Base-by-base conservation (phyloP, 92 coral and sea anemone species). In the Micromussa lordhowensis region DNA sequence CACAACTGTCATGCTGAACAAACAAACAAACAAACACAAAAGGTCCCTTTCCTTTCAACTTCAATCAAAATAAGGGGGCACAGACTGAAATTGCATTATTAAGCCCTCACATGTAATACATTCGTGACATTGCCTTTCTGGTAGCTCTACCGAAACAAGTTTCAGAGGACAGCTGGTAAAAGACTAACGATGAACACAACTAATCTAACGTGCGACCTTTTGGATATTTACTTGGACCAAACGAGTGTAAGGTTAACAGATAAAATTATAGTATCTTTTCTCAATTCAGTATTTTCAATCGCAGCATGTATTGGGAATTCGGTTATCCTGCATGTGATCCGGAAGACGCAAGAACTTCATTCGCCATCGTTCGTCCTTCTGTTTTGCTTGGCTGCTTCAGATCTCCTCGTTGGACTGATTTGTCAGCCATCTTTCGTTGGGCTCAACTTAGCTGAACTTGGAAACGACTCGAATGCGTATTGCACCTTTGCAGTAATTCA, bases 301-400 rank as follows among this genome's bases (percentile, higher is more conserved):
- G 29, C 21, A 19, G 76, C 92, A n/a, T 51, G 59, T 17, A 22
- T 59, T 14, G 79, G 31, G 15, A 89, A 83, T 48, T 17, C 64
- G 13, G 40, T 84, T 14, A 72, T 89, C 22, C 7, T 83, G 3
- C 34, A 58, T 15, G 84, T 63, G 18, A 83, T 83, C 15, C 12
- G 68, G 22, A 85, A 69, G 14, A 59, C 68, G 7, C 68, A 13
- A 16, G 28, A 74, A 26, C 35, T 89, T 13, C 72, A 54, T 28
- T 71, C 82, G 34, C 88, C 92, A 17, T 83, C 92, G 9, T 83
- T 75, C 75, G 32, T 89, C 34, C 84, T 89, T 61, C 48, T 89
- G 14, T 38, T 80, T 80, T 83, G 78, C 18, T 63, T 89, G 24
- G 84, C 88, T 2, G 55, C 59, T 48, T 83, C 84, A 6, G 92